phyloP scores from a whole-genome alignment of 2,797 vertebrate species.

The Sebastes reedi region DNA sequence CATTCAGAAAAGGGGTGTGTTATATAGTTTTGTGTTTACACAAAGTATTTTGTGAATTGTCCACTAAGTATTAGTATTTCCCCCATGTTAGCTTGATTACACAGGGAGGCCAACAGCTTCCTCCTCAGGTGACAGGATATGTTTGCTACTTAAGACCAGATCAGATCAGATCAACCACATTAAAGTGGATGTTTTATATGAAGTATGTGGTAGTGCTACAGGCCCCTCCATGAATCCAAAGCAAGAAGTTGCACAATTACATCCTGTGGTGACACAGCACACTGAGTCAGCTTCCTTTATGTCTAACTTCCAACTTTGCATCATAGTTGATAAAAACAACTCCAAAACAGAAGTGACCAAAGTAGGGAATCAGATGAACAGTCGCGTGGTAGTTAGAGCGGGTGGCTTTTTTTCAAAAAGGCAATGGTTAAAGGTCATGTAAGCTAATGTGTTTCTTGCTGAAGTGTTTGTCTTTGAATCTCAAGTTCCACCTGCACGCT shows the following conservation, averaged over 20 bases:
- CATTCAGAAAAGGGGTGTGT: not conserved
- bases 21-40: not conserved
- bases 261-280: conserved; percentile 24
- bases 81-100: not conserved
- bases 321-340: not conserved
- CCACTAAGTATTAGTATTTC: not conserved
- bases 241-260: conserved; percentile 5
- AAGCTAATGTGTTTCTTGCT: not conserved
- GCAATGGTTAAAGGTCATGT: not conserved
- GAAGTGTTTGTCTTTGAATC: not conserved
- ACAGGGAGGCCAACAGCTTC: not conserved
- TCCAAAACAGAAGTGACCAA: not conserved
- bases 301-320: not conserved
- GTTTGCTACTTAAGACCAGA: not conserved
- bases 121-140: conserved; percentile 21
- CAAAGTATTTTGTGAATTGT: not conserved
- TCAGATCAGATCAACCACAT: not conserved
- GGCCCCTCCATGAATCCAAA: not conserved
- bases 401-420: not conserved
- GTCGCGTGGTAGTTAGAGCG: not conserved
- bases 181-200: conserved; percentile 16
- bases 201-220: conserved; percentile 22
- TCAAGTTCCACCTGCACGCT: not conserved
- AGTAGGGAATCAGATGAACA: not conserved
- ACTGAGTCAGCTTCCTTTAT: conserved; percentile 37